These are phyloP conservation scores for Alligator sinensis DNA, from an alignment of 2,113 vertebrate genomes.

Conservation along the genomic window DNA sequence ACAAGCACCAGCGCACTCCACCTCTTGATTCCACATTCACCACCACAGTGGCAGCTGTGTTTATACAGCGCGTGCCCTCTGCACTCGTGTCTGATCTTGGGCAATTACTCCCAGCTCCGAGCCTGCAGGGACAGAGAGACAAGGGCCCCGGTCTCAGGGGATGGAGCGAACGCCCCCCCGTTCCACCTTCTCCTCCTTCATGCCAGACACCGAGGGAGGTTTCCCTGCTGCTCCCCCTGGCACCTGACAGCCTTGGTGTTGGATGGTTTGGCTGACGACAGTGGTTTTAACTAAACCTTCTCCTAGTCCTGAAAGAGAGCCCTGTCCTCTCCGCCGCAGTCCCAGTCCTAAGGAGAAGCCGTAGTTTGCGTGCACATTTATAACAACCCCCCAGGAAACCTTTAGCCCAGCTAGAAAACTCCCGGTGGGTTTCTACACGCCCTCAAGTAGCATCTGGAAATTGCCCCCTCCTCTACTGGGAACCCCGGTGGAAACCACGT, in stretches of 20 bases:
- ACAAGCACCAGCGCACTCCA: accelerated
- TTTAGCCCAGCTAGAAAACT: background rate
- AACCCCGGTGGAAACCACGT: background rate
- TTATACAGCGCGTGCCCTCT: background rate
- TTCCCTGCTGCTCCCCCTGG: background rate
- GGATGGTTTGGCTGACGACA: background rate
- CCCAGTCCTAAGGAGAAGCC: background rate
- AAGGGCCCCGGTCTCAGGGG: accelerated
- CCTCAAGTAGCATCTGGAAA: background rate
- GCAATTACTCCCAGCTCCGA: accelerated
- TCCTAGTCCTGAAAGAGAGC: background rate
- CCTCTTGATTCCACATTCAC: constrained; percentile 13
- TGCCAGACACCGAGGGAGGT: accelerated
- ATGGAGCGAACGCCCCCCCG: accelerated
- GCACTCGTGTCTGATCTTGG: background rate
- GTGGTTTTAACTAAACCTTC: background rate
- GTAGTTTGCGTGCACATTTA: background rate
- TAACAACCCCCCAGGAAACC: background rate
- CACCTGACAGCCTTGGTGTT: background rate
- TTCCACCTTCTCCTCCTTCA: accelerated
- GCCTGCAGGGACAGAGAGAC: background rate
- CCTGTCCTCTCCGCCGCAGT: background rate
- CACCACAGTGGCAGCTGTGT: accelerated
- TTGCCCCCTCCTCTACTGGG: background rate
- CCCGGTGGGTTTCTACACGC: background rate